Evolutionary conservation across 2,888 invertebrate species (phyloP), one percentile per base, ranked within the genome.

Genomic region (Cistogaster globosa): DNA sequence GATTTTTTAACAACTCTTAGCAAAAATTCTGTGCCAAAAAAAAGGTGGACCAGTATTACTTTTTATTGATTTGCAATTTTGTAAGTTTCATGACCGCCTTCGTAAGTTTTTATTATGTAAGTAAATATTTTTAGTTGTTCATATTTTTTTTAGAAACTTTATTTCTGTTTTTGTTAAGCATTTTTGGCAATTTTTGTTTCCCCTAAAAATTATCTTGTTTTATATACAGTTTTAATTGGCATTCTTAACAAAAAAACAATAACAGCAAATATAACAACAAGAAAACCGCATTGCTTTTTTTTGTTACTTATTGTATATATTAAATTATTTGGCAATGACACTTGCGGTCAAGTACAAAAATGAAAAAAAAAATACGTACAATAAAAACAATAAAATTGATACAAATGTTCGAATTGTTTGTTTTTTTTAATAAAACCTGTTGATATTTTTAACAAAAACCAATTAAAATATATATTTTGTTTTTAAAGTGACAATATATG

Each of bases 161-260:
- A n/a, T 48, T 48, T 58, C 16, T 51, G 4, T 53, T 36, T 36
- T 18, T 58, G 42, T 42, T n/a, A 8, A 22, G 12, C 32, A 20
- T 75, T 75, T n/a, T 81, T 57, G 48, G 7, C 16, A 76, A 57
- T 69, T 77, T 72, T 83, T 83, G n/a, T 71, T 77, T 60, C 63
- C 65, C 74, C 51, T 32, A 78, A 79, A 89, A 90, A 91, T 91
- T 91, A 91, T 90, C 90, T 88, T 88, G 89, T 90, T 91, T 91
- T 91, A 91, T 91, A 91, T 90, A 90, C 91, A 89, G 88, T 90
- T 91, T 91, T 91, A 91, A 91, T 91, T 91, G 91, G 91, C 91
- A 91, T 91, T 91, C 90, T 90, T 90, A 63, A 65, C 71, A 68
- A 57, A 42, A 71, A 53, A 14, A 38, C 22, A 26, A 57, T 7